These are phyloP conservation scores for Monochamus alternatus DNA, from an alignment of 2,888 invertebrate species.

Conservation along the genomic window DNA sequence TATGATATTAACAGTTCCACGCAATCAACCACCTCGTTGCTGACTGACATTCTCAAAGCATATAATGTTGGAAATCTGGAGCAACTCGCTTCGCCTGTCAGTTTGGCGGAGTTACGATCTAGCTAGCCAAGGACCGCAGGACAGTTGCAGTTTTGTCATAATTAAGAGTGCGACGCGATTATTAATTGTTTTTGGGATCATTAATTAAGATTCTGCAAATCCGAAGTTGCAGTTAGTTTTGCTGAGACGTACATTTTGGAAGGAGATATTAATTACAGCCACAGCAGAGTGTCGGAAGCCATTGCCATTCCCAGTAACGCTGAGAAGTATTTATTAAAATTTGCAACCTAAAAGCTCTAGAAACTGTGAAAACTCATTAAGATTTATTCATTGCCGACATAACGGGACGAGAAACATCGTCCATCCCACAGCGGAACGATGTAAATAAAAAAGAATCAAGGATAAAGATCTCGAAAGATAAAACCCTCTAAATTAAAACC, in stretches of 20 bases:
- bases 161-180: conserved; percentile 7
- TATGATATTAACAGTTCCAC: neutral
- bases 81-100: neutral
- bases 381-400: too few species aligned
- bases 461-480: too few species aligned
- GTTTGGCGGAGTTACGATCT: neutral
- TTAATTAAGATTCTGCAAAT: neutral
- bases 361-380: too few species aligned
- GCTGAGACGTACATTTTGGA: neutral
- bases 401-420: too few species aligned
- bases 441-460: too few species aligned
- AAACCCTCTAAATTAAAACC: too few species aligned
- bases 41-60: neutral
- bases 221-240: neutral
- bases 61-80: neutral
- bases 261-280: too few species aligned
- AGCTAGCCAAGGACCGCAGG: neutral
- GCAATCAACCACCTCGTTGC: neutral
- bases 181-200: neutral
- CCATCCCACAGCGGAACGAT: too few species aligned
- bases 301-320: too few species aligned
- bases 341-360: too few species aligned
- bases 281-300: too few species aligned
- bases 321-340: too few species aligned
- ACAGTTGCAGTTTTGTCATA: conserved; percentile 9